Percentiles rank a stretch among this genome's conserved stretches.
Evolutionary conservation across 2,113 vertebrate genomes (phyloP).

Genomic region (Smithornis capensis): DNA sequence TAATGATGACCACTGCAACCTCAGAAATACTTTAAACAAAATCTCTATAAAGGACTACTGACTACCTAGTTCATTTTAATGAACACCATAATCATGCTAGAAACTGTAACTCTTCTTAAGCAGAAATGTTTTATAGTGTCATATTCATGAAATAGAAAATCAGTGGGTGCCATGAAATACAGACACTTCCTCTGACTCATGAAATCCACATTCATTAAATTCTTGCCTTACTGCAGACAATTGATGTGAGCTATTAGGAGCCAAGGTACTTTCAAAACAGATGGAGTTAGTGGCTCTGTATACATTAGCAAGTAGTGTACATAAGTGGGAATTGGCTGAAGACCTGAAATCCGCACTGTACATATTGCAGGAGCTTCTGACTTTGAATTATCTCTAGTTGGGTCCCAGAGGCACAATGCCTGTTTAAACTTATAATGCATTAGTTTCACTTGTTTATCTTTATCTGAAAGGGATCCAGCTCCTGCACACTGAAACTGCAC

Average conservation of each 20-base stretch:
- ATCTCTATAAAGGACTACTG: neutral
- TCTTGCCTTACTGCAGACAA: neutral
- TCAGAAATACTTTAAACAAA: neutral
- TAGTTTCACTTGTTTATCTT: neutral
- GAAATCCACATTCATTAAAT: neutral
- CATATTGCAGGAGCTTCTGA: neutral
- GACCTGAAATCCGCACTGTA: neutral
- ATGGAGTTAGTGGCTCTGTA: neutral
- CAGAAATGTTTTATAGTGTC: neutral
- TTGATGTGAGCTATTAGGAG: neutral
- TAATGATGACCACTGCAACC: neutral
- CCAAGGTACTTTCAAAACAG: neutral
- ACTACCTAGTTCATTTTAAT: neutral
- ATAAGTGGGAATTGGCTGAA: neutral
- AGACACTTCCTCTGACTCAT: neutral
- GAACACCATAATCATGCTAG: neutral
- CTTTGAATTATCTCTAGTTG: neutral
- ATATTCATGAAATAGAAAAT: neutral
- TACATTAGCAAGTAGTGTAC: neutral
- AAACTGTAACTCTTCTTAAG: neutral
- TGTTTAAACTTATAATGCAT: neutral
- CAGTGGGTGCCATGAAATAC: neutral
- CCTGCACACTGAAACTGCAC: neutral
- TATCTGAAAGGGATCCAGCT: neutral
- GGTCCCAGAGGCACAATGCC: neutral